Conservation (phyloP, 2,888 invertebrate genomes). For the Drosophila incognita region DNA sequence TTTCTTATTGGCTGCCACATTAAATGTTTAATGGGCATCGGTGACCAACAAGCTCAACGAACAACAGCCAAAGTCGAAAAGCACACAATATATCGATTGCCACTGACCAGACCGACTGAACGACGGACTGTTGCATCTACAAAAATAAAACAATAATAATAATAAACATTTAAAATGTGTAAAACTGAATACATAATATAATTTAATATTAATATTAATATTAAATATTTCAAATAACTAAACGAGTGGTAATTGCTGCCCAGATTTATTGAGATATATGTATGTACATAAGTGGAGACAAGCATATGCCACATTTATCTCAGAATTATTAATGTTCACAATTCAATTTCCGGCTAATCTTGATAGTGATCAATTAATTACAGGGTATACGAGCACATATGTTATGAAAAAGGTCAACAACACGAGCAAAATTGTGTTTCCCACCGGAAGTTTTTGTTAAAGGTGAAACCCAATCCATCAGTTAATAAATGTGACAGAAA, state of each 20-base stretch:
- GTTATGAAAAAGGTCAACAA: slow-evolving; percentile 13
- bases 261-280: background rate
- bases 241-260: background rate
- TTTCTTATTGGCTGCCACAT: slow-evolving; percentile 60
- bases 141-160: background rate
- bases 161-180: background rate
- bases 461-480: slow-evolving; percentile 67
- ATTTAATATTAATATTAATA: background rate
- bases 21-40: slow-evolving; percentile 65
- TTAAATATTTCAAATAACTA: background rate
- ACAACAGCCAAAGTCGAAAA: slow-evolving; percentile 27
- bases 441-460: slow-evolving; percentile 32
- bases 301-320: background rate
- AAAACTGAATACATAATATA: background rate
- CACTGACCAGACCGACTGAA: background rate
- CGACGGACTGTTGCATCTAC: slow-evolving; percentile 1
- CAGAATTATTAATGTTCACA: background rate
- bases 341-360: background rate
- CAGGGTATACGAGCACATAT: slow-evolving; percentile 26
- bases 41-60: slow-evolving; percentile 58
- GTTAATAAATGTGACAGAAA: slow-evolving; percentile 77
- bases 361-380: background rate
- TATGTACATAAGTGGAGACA: background rate
- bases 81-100: background rate
- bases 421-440: slow-evolving; percentile 19